A percentile compares a stretch with the other conserved stretches of the same genome.
phyloP scores from a whole-genome alignment of 2,797 vertebrate genomes.

The Acrossocheilus wenchowensis region DNA sequence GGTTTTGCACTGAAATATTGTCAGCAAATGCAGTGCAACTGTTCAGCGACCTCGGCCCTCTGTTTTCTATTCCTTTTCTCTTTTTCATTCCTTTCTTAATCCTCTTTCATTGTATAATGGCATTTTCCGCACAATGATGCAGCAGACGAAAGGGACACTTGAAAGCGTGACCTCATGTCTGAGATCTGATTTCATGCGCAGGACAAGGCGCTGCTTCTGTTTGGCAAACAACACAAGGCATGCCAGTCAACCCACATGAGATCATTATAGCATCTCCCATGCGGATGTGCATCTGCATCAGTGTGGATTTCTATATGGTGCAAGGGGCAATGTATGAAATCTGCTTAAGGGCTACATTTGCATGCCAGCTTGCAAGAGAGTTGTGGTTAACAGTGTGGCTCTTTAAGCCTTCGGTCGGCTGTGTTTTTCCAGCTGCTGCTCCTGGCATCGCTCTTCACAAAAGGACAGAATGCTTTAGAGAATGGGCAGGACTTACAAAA shows the following conservation, averaged over 20 bases:
- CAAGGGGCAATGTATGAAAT: constrained; percentile 67
- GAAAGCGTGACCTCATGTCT: constrained; percentile 73
- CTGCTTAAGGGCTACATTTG: constrained; percentile 66
- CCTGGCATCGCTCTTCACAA: constrained; percentile 65
- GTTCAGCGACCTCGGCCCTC: not conserved
- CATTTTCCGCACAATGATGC: constrained; percentile 69
- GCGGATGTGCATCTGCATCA: constrained; percentile 51
- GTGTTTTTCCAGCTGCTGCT: constrained; percentile 74
- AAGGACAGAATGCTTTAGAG: constrained; percentile 61
- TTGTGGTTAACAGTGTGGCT: constrained; percentile 72
- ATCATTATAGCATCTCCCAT: constrained; percentile 56
- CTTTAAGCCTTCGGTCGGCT: constrained; percentile 64
- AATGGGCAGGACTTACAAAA: constrained; percentile 56
- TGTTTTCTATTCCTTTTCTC: constrained; percentile 64
- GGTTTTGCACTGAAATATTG: constrained; percentile 17
- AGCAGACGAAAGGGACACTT: constrained; percentile 70
- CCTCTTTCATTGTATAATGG: constrained; percentile 74
- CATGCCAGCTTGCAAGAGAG: constrained; percentile 63
- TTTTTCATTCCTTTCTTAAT: constrained; percentile 70
- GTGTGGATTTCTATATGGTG: constrained; percentile 58
- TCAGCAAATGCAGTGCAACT: constrained; percentile 2
- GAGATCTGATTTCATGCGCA: constrained; percentile 74
- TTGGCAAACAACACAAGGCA: constrained; percentile 61
- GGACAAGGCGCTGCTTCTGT: constrained; percentile 62
- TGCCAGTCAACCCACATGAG: constrained; percentile 67